Base-by-base conservation (phyloP, 2,113 vertebrate species). In the Oryzias javanicus region DNA sequence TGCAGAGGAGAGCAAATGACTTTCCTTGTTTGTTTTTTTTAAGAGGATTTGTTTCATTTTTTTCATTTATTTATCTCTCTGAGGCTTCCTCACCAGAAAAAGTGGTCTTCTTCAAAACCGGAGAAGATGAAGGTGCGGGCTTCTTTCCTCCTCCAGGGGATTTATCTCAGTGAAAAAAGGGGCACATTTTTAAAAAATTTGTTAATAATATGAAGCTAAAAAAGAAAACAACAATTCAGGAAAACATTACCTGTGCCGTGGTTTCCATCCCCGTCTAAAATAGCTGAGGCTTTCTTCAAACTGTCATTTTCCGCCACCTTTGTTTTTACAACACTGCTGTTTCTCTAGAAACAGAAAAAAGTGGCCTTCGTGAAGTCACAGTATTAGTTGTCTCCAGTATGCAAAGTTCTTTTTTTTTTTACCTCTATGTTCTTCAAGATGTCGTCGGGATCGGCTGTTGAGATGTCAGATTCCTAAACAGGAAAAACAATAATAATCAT, bases 381-480 rank as follows among this genome's bases (percentile, higher is more conserved):
- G 6, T 3, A 22, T n/a, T n/a, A n/a, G n/a, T n/a, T 41, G 29
- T 29, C 5, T 49, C 4, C 27, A 2, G 3, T 25, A 0, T 0
- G 1, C 22, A 44, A 40, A 20, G 41, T 22, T 63, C 14, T 15
- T 49, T 6, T 45, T 27, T 1, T 54, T 22, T 27, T 20, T 55
- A 93, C 94, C 91, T 92, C 92, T 87, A 94, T 49, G 20, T 51
- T 81, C 64, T 92, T 90, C 29, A 95, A 72, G 27, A 94, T 60
- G 64, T 86, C 92, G 25, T 74, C 78, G 0, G 90, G 89, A 74
- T 94, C 93, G 46, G 85, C 84, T 0, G 90, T 89, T 1, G 89
- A 85, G 19, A 87, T 55, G 13, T 84, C 75, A 1, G 78, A 81
- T 40, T 48, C 78, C 83, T 86, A 8, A 2, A 60, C 10, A 61